A percentile compares a stretch with the other conserved stretches of the same genome.
Evolutionary conservation across 2,113 vertebrate species (phyloP).

Genomic region (Gymnarchus niloticus): DNA sequence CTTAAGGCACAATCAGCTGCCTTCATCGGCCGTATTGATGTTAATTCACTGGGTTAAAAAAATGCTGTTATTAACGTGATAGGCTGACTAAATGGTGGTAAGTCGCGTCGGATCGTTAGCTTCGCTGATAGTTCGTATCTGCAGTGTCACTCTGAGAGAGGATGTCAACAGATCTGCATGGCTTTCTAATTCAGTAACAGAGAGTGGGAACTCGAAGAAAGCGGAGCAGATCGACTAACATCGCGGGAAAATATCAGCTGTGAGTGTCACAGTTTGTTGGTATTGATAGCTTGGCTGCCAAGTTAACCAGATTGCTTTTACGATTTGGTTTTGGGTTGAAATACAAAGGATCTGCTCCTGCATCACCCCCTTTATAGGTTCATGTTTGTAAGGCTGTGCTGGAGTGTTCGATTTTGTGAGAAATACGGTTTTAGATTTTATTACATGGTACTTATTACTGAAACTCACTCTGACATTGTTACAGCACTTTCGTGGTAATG

Average conservation of each 20-base stretch:
- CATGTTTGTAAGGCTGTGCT: not conserved
- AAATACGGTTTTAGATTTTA: not conserved
- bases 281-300: not conserved
- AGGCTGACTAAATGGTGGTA: not conserved
- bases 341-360: not conserved
- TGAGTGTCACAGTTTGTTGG: not conserved
- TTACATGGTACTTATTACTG: no score
- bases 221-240: not conserved
- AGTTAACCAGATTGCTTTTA: not conserved
- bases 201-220: not conserved
- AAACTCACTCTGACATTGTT: not conserved
- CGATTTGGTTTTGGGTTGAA: not conserved
- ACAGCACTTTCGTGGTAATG: not conserved
- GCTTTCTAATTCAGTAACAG: not conserved
- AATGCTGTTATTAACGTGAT: not conserved
- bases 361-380: no score
- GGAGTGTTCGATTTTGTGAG: not conserved
- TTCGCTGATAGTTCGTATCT: not conserved
- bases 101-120: not conserved
- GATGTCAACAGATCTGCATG: not conserved
- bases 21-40: not conserved
- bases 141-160: not conserved
- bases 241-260: not conserved
- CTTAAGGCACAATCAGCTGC: not conserved
- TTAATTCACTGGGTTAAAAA: not conserved